Base-by-base conservation (phyloP, 1,140 invertebrate genomes). In the Alviniconcha marisindica region DNA sequence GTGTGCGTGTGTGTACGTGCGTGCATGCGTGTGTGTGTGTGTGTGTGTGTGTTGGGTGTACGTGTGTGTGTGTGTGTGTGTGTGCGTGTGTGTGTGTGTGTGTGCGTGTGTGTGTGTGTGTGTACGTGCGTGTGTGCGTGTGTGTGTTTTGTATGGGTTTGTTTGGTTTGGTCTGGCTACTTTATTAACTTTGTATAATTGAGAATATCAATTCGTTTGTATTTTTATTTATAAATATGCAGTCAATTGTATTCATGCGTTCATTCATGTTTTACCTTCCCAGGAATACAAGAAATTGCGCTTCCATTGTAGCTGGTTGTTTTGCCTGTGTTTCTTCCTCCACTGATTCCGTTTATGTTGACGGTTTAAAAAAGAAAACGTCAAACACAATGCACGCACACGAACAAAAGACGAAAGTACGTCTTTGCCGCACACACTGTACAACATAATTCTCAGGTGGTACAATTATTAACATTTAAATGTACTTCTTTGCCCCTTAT, bases 21-120 rank as follows among this genome's bases (percentile, higher is more conserved):
- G 33, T 38, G 28, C 69, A 24, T 36, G 69, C 24, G 24, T 73
- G 31, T 73, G 38, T 36, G 33, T 4, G 33, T 36, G 33, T 73
- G 14, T 40, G 69, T 73, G n/a, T 73, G 5, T 36, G 33, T 69
- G n/a, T 2, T 15, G 15, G 33, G 69, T 73, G 40, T 21, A 12
- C 33, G 42, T 28, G 28, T 73, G 33, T 38, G 28, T 38, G 1
- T 42, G 18, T 38, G 18, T 10, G 33, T 33, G 69, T 73, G 0
- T 73, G 33, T 76, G 38, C 42, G 38, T 76, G 38, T 51, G 73
- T 44, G 73, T 44, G 73, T 44, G 73, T 44, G 73, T 44, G 73
- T 31, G 73, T 44, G 73, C 28, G 73, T 44, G 38, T 76, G 73
- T 42, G 40, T 76, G 40, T 76, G 73, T 48, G 73, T 76, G 44